A percentile compares a stretch with the other conserved stretches of the same genome.
Evolutionary conservation across 2,888 invertebrate genomes (phyloP).

Genomic region (Fragum sueziense): DNA sequence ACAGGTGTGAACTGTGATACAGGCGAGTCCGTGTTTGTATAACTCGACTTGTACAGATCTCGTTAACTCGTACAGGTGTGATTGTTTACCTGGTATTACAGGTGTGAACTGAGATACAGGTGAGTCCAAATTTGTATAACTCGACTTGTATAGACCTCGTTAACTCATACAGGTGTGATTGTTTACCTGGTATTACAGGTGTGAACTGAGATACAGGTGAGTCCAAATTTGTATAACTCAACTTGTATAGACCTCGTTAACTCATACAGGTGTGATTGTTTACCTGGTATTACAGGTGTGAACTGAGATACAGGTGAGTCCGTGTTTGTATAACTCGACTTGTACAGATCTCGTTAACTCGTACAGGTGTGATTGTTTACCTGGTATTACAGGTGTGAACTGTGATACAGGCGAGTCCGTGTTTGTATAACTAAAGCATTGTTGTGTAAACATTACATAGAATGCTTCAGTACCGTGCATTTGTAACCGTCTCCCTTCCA

Average conservation of each 20-base stretch:
- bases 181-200: no score
- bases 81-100: slow-evolving; percentile 29
- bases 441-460: no score
- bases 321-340: slow-evolving; percentile 31
- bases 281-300: slow-evolving; percentile 33
- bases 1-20: slow-evolving; percentile 31
- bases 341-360: slow-evolving; percentile 37
- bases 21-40: slow-evolving; percentile 39
- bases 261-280: no score
- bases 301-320: slow-evolving; percentile 37
- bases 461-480: no score
- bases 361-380: slow-evolving; percentile 27
- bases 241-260: no score
- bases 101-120: slow-evolving; percentile 35
- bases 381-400: slow-evolving; percentile 29
- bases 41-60: slow-evolving; percentile 30
- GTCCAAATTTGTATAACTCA: no score
- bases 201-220: no score
- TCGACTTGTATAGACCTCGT: no score
- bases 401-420: slow-evolving; percentile 35
- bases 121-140: no score
- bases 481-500: no score
- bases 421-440: no score
- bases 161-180: no score
- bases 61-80: slow-evolving; percentile 30